These are phyloP conservation scores for Nowickia ferox DNA, from an alignment of 2,888 invertebrate species.

Conservation along the genomic window DNA sequence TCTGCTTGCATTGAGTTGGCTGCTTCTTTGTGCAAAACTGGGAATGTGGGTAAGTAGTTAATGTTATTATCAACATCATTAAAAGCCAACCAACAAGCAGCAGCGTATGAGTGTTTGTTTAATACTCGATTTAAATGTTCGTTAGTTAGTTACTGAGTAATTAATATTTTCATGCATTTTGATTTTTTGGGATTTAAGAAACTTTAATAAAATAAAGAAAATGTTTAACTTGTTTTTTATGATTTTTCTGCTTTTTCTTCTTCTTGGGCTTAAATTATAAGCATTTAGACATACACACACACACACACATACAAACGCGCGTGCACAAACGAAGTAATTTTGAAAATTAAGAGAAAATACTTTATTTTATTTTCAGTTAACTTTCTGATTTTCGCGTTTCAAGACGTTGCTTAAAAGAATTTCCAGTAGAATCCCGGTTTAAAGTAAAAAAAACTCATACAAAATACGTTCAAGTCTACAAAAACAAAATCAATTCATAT, in stretches of 20 bases:
- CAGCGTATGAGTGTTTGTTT: constrained; percentile 27
- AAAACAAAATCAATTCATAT: constrained; percentile 16
- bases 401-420: constrained; percentile 77
- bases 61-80: constrained; percentile 53
- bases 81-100: constrained; percentile 7
- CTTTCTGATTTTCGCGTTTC: constrained; percentile 81
- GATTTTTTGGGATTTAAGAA: constrained; percentile 80
- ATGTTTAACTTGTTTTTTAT: constrained; percentile 56
- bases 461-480: constrained; percentile 1
- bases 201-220: constrained; percentile 63
- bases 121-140: constrained; percentile 56
- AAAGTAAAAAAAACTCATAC: constrained; percentile 18
- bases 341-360: constrained; percentile 57
- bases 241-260: constrained; percentile 19
- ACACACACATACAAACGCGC: too few relatives aligned
- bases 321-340: constrained; percentile 4
- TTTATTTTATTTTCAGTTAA: constrained; percentile 78
- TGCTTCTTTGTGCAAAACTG: constrained; percentile 53
- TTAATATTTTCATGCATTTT: constrained; percentile 82
- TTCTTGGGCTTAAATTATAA: constrained; percentile 28
- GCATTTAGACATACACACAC: constrained; percentile 26
- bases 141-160: constrained; percentile 74
- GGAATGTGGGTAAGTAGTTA: constrained; percentile 72
- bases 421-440: constrained; percentile 56
- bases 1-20: constrained; percentile 4